Evolutionary conservation across 2,888 invertebrate genomes (phyloP), one percentile per base, ranked within the genome.

Genomic region (Polyommatus iphigenia): DNA sequence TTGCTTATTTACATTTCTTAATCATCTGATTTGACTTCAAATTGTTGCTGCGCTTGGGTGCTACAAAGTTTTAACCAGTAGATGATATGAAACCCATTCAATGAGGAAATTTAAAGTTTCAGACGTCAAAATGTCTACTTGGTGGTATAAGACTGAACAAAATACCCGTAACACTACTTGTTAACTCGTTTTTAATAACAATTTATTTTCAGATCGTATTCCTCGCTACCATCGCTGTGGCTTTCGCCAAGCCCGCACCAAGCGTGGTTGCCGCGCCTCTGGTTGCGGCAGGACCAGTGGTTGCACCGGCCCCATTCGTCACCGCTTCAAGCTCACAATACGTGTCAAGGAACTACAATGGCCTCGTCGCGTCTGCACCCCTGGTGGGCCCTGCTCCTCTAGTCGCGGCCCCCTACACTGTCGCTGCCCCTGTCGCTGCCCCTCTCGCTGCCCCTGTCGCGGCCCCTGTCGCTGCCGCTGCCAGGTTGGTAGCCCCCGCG

Each of bases 251-350:
- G 84, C 90, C 85, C 36, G 87, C 87, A 15, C 95, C 95, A 94
- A 85, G 76, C 46, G 20, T 75, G 6, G 76, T 67, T 13, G 79
- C 89, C 4, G 87, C 91, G 4, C 89, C 91, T 0, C 82, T 90
- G 0, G 83, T 85, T 6, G 84, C 86, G 71, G 86, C 83, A 57
- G 87, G 72, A 18, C 72, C 85, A 67, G 86, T 90, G 18, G 89
- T 88, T 80, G 92, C 90, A 29, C 92, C 92, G 1, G 94, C 95
- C 0, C 94, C 95, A 8, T 93, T 95, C 81, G 95, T 96, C n/a
- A 96, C 96, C 0, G 95, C 96, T 0, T 94, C 95, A 83, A 96
- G 96, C 88, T 95, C 95, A 15, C 96, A 96, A 87, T 95, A 95
- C 79, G 87, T 96, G 82, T 92, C 96, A 32, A 93, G 96, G 81